phyloP scores from a whole-genome alignment of 1,140 invertebrate species.

The Diprion similis region DNA sequence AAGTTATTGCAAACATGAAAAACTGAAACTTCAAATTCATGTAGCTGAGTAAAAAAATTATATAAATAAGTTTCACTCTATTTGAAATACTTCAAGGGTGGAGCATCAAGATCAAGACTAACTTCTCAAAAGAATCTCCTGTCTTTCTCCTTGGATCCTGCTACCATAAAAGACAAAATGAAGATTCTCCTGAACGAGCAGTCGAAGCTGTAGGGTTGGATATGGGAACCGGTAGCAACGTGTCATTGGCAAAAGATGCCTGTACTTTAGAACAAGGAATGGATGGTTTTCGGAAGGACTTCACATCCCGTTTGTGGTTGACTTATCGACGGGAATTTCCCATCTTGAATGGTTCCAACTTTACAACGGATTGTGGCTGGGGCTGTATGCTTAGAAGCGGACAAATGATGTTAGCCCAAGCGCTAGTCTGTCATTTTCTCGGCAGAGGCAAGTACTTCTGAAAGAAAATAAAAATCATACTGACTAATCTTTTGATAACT shows the following conservation, averaged over 20 bases:
- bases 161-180: constrained; percentile 75
- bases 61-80: background rate
- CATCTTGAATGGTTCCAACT: constrained; percentile 75
- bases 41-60: no score
- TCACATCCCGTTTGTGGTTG: constrained; percentile 79
- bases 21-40: no score
- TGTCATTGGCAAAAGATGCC: constrained; percentile 46
- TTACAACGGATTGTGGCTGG: constrained; percentile 87
- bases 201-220: constrained; percentile 62
- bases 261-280: constrained; percentile 62
- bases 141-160: constrained; percentile 83
- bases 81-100: constrained; percentile 59
- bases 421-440: constrained; percentile 78
- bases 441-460: constrained; percentile 67
- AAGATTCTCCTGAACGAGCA: constrained; percentile 69
- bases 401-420: constrained; percentile 88
- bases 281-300: constrained; percentile 81
- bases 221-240: constrained; percentile 49
- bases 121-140: constrained; percentile 85
- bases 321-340: constrained; percentile 86
- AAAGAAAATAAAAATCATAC: background rate
- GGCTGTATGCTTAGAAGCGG: constrained; percentile 89
- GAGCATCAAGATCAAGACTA: constrained; percentile 81
- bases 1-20: background rate
- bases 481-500: background rate